Evolutionary conservation across 2,113 vertebrate genomes (phyloP).

Genomic region (Ochotona princeps): DNA sequence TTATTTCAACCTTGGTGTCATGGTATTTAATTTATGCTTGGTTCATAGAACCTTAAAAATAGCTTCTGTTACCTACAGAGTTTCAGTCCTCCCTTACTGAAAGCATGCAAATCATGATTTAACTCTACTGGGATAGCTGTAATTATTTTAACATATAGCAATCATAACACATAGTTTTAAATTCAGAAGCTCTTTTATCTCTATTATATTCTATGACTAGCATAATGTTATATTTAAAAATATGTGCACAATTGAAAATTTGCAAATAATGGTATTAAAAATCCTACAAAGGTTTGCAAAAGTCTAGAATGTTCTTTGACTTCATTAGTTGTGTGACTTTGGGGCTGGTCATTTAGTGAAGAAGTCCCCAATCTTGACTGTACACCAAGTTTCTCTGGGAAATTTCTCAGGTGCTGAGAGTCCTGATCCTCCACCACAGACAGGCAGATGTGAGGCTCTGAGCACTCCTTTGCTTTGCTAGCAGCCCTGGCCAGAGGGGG

Average conservation of each 20-base stretch:
- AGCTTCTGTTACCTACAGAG: conserved; percentile 63
- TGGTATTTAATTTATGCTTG: conserved; percentile 63
- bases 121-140: conserved; percentile 35
- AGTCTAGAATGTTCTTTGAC: neutral
- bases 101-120: conserved; percentile 58
- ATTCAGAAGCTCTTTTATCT: conserved; percentile 65
- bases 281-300: neutral
- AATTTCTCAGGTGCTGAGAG: neutral
- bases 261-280: conserved; percentile 24
- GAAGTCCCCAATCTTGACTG: neutral
- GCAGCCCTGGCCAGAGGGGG: neutral
- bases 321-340: conserved; percentile 9
- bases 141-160: conserved; percentile 67
- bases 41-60: conserved; percentile 55
- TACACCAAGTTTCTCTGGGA: neutral
- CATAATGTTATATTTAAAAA: conserved; percentile 20
- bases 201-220: conserved; percentile 52
- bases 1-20: conserved; percentile 53
- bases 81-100: conserved; percentile 25
- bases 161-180: conserved; percentile 53
- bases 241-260: conserved; percentile 26
- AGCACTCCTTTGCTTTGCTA: neutral
- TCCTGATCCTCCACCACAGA: neutral
- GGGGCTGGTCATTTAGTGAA: conserved; percentile 15
- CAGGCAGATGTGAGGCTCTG: neutral